These are phyloP conservation scores for Metallyticus violacea DNA, from an alignment of 2,888 invertebrate genomes.

Conservation along the genomic window DNA sequence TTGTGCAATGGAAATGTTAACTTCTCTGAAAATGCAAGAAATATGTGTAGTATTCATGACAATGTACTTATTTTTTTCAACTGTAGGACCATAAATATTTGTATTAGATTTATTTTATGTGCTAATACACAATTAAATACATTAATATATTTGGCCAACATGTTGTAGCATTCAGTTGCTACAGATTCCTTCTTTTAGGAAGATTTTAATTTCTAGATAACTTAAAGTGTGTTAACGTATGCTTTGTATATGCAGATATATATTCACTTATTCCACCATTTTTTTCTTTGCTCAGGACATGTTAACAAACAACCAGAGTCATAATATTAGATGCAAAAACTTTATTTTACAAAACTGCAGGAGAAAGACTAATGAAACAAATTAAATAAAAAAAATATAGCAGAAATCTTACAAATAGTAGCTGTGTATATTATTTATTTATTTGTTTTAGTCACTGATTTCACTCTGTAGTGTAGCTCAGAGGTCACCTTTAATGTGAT, in stretches of 20 bases:
- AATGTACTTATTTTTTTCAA: background rate
- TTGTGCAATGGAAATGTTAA: background rate
- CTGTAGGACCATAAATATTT: background rate
- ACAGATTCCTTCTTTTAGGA: background rate
- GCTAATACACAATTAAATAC: background rate
- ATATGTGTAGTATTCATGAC: background rate
- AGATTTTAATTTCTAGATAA: background rate
- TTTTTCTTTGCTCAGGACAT: background rate
- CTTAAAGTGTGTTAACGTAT: background rate
- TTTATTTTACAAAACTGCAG: background rate
- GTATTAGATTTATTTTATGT: background rate
- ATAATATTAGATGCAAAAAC: background rate
- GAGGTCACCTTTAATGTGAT: background rate
- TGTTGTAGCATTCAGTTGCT: background rate
- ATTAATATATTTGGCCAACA: background rate
- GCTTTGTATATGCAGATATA: background rate
- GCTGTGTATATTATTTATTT: slow-evolving; percentile 2
- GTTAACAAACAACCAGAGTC: background rate
- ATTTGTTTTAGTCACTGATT: background rate
- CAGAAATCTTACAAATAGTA: background rate
- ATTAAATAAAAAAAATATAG: slow-evolving; percentile 12
- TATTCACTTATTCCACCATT: background rate
- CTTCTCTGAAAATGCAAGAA: background rate
- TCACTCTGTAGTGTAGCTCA: background rate
- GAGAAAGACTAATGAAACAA: background rate